Base-by-base conservation (phyloP, 1,140 invertebrate species). In the Drosophila bocki region DNA sequence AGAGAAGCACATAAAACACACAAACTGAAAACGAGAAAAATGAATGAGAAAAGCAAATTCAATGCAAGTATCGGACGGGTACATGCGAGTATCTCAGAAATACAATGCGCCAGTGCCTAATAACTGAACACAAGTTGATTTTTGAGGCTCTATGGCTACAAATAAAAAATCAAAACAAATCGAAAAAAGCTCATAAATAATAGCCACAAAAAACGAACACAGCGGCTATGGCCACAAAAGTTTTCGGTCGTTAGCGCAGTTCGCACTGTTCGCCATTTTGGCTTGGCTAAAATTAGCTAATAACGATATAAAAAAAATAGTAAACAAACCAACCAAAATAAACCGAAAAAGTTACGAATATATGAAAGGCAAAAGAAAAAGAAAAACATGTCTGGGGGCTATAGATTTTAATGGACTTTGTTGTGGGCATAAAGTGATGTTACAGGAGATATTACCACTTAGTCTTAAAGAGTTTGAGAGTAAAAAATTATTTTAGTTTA, bases 271-370 rank as follows among this genome's bases (percentile, higher is more conserved):
- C 80, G 83, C 83, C 84, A 87, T 88, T 77, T 88, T 88, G 68
- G 59, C 68, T 68, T 85, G 72, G 61, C 82, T 83, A 67, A 88
- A 87, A 87, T 87, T 87, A 88, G 84, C 83, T 87, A 87, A 88
- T 83, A 87, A 70, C 61, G 79, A 58, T 68, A 70, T 64, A 65
- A 64, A 76, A 59, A 48, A 65, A 80, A 80, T 57, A 50, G 68
- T 74, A 75, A 80, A 80, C 78, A 80, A 80, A 37, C 44, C 53
- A 51, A 61, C 48, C 57, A 78, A 78, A 77, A 77, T 60, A 77
- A 78, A 68, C 47, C n/a, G 9, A 51, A 50, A 82, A 63, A 70
- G 45, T 61, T 57, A 70, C 63, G 53, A 83, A 51, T 63, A 69
- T 72, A 67, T 61, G 72, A 64, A 68, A 63, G 56, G 48, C 12